phyloP scores from a whole-genome alignment of 2,888 invertebrate species.

The Drosophila melanosoma region DNA sequence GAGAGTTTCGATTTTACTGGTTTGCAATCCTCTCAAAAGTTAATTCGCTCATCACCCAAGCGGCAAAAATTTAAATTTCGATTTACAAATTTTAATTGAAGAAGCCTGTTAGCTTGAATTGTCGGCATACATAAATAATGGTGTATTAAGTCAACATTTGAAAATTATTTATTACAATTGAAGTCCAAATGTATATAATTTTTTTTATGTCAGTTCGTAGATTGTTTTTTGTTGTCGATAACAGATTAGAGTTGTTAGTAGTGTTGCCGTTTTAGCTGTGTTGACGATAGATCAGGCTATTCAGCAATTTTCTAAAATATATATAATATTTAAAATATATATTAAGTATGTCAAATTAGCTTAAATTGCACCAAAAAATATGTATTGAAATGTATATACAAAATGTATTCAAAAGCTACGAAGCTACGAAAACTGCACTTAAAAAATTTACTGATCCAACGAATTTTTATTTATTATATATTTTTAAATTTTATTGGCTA shows the following conservation, averaged over 20 bases:
- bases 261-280: constrained; percentile 1
- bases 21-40: not conserved
- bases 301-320: not conserved
- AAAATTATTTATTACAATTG: not conserved
- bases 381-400: not conserved
- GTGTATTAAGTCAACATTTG: not conserved
- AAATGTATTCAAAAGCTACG: not conserved
- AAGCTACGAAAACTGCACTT: not conserved
- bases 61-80: not conserved
- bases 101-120: not conserved
- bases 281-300: not conserved
- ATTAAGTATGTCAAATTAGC: not conserved
- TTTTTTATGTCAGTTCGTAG: not conserved
- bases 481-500: not conserved
- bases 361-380: not conserved
- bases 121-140: not conserved
- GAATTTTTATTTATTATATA: not conserved
- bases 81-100: not conserved
- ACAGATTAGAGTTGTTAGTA: not conserved
- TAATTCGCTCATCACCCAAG: not conserved
- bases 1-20: not conserved
- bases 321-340: not conserved
- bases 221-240: constrained; percentile 6
- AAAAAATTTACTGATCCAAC: not conserved
- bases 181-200: not conserved